Evolutionary conservation across 2,113 vertebrate genomes (phyloP), one percentile per base, ranked within the genome.

Genomic region (Rynchops niger): DNA sequence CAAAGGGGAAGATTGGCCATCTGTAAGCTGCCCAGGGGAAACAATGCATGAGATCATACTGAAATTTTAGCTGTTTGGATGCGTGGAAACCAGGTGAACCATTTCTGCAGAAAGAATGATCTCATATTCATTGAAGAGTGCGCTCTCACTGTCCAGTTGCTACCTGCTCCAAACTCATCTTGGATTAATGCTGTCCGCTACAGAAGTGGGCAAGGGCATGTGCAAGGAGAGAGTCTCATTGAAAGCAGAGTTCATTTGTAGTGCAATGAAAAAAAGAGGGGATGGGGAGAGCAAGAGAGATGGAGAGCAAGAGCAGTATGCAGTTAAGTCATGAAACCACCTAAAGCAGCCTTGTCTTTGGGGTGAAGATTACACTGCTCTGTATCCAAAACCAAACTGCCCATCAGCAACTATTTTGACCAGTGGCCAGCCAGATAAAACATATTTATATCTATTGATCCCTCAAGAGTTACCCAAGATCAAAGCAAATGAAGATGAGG

Each of bases 1-100:
- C 63, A 94, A 89, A 82, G 63, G 42, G 90, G 89, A 89, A 96
- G 90, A 97, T 40, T 91, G 94, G 30, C 50, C 66, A 83, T 88
- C 83, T 95, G 88, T 88, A 88, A 95, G 55, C 43, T 96, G 89
- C 77, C 95, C 90, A 74, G 84, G 94, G 86, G 91, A 98, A 96
- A 91, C 66, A 82, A 71, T 26, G 71, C 52, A 61, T 96, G 92
- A 96, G 86, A 82, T 97, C 88, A 93, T 22, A 70, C 52, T 81
- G 74, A 96, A 94, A 95, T 76, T 93, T 93, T 84, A 95, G 88
- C 86, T 97, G 88, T 82, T 96, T 90, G 53, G 6, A 96, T 78
- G 61, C 91, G 78, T 2, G n/a, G 90, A 95, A 96, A 90, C 40
- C 87, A 97, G 76, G 86, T 90, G 85, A 97, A 90, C 80, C 88